Percentiles rank a stretch among this genome's conserved stretches.
phyloP scores from a whole-genome alignment of 2,113 vertebrate genomes.

The Lonchura striata region DNA sequence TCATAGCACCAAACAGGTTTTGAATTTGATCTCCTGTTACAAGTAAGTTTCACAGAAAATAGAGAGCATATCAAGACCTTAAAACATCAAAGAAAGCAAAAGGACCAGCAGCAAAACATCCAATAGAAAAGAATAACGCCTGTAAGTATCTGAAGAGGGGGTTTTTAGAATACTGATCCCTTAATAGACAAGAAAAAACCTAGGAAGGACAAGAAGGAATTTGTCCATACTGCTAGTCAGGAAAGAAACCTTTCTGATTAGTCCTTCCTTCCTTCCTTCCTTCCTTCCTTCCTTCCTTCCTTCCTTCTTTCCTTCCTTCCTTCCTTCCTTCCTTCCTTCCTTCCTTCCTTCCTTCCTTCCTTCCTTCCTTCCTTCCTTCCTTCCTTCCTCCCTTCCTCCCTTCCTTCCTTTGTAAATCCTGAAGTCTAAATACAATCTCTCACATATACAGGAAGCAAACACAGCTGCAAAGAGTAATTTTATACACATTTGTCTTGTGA shows the following conservation, averaged over 20 bases:
- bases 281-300: not conserved
- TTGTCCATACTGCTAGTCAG: not conserved
- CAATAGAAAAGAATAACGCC: not conserved
- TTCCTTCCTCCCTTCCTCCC: not conserved
- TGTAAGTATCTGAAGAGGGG: not conserved
- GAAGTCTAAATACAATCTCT: not conserved
- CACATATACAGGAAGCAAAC: not conserved
- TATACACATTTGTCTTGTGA: not conserved
- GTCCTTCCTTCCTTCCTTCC: not conserved
- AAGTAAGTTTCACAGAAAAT: not conserved
- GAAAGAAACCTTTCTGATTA: not conserved
- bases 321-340: not conserved
- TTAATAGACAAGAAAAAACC: not conserved
- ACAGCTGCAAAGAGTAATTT: not conserved
- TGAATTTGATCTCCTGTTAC: not conserved
- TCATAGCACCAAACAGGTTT: not conserved
- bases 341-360: not conserved
- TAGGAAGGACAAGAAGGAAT: not conserved
- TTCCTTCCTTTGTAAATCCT: not conserved
- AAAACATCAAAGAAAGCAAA: not conserved
- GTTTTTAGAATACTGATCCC: not conserved
- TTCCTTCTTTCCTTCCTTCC: not conserved
- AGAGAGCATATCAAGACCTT: not conserved
- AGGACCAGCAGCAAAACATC: rapidly evolving
- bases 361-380: not conserved